phyloP scores from a whole-genome alignment of 2,888 invertebrate genomes.

The Ischnura elegans region DNA sequence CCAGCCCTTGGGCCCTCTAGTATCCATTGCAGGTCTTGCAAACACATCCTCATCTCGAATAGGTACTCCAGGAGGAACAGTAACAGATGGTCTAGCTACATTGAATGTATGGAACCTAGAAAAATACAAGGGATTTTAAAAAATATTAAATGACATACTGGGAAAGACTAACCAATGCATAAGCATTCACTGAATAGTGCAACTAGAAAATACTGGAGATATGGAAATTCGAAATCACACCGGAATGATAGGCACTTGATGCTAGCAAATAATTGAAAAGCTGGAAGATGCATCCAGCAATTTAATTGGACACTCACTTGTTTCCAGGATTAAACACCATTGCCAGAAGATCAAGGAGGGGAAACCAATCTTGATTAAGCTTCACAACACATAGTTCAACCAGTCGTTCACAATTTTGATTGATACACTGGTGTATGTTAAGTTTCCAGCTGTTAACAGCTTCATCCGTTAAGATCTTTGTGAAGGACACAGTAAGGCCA shows the following conservation, averaged over 20 bases:
- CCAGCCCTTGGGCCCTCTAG: slow-evolving; percentile 95
- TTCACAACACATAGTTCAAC: slow-evolving; percentile 96
- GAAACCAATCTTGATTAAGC: slow-evolving; percentile 93
- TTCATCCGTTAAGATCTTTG: slow-evolving; percentile 97
- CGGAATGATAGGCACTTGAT: too few relatives aligned
- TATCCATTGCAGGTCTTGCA: slow-evolving; percentile 88
- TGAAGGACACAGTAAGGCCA: slow-evolving; percentile 95
- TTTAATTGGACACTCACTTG: slow-evolving; percentile 83
- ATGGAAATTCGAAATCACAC: too few relatives aligned
- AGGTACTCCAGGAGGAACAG: slow-evolving; percentile 82
- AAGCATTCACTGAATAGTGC: too few relatives aligned
- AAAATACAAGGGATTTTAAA: too few relatives aligned
- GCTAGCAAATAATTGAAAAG: too few relatives aligned
- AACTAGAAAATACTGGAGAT: too few relatives aligned
- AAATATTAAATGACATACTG: too few relatives aligned
- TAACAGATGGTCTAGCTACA: slow-evolving; percentile 87
- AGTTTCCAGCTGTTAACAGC: slow-evolving; percentile 98
- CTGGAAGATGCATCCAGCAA: not conserved
- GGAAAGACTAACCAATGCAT: too few relatives aligned
- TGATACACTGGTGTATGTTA: slow-evolving; percentile 97
- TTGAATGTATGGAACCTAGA: slow-evolving; percentile 92
- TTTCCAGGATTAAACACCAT: slow-evolving; percentile 97
- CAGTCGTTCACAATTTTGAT: slow-evolving; percentile 94
- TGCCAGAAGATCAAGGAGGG: slow-evolving; percentile 93
- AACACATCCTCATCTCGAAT: slow-evolving; percentile 85